These are phyloP conservation scores for Drosophila parthenogenetica DNA, from an alignment of 2,888 invertebrate species.

Conservation along the genomic window DNA sequence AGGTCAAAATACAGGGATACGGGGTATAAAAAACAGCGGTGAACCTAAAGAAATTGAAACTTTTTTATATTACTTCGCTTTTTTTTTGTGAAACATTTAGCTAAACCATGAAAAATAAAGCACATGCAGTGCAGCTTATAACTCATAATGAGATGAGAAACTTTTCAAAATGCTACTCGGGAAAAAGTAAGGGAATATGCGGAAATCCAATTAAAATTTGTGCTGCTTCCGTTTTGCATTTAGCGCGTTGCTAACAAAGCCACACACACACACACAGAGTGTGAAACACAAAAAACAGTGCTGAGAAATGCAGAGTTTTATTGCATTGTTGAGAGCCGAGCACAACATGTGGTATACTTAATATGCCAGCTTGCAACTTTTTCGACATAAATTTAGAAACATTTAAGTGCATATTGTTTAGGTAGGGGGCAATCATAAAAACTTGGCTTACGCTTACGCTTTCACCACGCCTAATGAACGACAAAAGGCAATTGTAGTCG, in stretches of 20 bases:
- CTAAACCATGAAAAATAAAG: conserved; percentile 21
- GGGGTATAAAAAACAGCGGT: conserved; percentile 8
- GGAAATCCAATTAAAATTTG: conserved; percentile 76
- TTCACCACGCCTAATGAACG: conserved; percentile 34
- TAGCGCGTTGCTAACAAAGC: conserved; percentile 34
- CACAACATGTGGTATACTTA: conserved; percentile 68
- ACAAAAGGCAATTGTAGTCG: conserved; percentile 64
- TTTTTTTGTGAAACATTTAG: conserved; percentile 46
- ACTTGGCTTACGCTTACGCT: conserved; percentile 34
- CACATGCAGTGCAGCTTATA: conserved; percentile 52
- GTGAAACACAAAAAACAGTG: conserved; percentile 7
- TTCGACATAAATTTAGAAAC: conserved; percentile 41
- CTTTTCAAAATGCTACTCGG: conserved; percentile 22
- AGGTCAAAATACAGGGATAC: background rate
- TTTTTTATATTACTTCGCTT: conserved; percentile 9
- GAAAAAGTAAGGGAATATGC: conserved; percentile 26
- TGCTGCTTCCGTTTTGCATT: conserved; percentile 59
- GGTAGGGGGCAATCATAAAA: conserved; percentile 38
- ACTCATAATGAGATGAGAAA: conserved; percentile 60
- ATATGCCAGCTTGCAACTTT: conserved; percentile 50
- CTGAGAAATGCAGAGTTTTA: conserved; percentile 41
- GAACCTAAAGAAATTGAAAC: conserved; percentile 27
- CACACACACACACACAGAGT: conserved; percentile 5
- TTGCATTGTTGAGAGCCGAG: conserved; percentile 37
- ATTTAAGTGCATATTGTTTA: conserved; percentile 48